Conservation (phyloP, 2,113 vertebrate species). For the Tupaia tana region DNA sequence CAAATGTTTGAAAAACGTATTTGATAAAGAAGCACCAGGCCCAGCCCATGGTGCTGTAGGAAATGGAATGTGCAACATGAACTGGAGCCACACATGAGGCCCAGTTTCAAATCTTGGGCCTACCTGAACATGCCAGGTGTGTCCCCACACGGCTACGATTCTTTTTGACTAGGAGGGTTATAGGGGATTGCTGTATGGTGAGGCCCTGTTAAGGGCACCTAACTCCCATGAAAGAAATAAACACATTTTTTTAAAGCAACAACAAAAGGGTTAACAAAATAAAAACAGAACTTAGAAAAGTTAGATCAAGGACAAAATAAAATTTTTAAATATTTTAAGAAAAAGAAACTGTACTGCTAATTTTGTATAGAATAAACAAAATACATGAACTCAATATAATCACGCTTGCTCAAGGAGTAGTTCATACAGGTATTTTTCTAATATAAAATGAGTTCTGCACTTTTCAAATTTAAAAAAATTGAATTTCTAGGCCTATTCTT, state of each 20-base stretch:
- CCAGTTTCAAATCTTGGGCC: too few species aligned
- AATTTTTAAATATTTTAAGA: not conserved
- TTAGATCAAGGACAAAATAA: not conserved
- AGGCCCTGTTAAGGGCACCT: too few species aligned
- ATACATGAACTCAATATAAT: not conserved
- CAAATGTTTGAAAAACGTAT: too few species aligned
- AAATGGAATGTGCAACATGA: too few species aligned
- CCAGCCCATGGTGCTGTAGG: too few species aligned
- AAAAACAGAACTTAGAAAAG: not conserved
- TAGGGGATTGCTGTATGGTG: too few species aligned
- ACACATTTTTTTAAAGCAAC: not conserved
- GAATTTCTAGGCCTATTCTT: not conserved
- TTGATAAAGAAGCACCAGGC: too few species aligned
- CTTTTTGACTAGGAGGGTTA: too few species aligned
- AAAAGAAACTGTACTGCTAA: not conserved
- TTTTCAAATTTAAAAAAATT: constrained; percentile 24
- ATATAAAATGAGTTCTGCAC: not conserved
- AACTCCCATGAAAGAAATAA: too few species aligned
- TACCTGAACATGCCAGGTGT: too few species aligned
- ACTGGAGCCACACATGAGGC: too few species aligned
- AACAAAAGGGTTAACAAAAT: not conserved
- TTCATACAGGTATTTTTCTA: not conserved
- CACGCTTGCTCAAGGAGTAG: not conserved
- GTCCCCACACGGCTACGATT: too few species aligned
- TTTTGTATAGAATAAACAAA: constrained; percentile 28